Base-by-base conservation (phyloP, 1,140 invertebrate species). In the Drosophila nigrodunni region DNA sequence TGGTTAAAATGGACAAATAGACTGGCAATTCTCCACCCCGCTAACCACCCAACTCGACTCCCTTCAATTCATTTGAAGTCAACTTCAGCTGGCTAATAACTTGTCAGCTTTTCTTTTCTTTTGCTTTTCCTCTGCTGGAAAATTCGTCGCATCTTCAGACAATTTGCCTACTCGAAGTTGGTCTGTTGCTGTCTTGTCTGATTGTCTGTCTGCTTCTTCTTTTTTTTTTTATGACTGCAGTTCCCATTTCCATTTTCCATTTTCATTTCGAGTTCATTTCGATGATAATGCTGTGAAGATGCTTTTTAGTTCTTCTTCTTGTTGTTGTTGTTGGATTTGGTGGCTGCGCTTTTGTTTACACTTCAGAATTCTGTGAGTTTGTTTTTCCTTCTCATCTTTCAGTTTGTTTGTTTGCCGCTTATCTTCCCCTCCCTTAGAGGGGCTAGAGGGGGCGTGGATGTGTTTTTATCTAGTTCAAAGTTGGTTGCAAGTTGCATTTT, bases 331-430 rank as follows among this genome's bases (percentile, higher is more conserved):
- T 78, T 61, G 35, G 4, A 30, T 30, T 30, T 30, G 18, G 54
- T 46, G 71, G 82, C 82, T 79, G 73, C 79, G 86, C 79, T 80
- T 88, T 88, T 80, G 85, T 88, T 88, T 88, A 78, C 70, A 80
- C 80, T 81, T 72, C 43, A 59, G 67, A 50, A 58, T 68, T 65
- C 65, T 82, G 13, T 41, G n/a, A 35, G 57, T 62, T 74, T 54
- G 52, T 58, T 65, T 52, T 60, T 65, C 35, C 7, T 50, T 44
- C 21, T 37, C 35, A 25, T 61, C 50, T 37, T 65, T 68, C 15
- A 30, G 37, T 62, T 74, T 74, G 58, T 74, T 74, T 68, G 65
- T 68, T 66, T 65, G 44, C 69, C 47, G 65, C 43, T 75, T 76
- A 58, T 77, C 59, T 35, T 30, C 25, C 25, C 18, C 18, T 21